Base-by-base conservation (phyloP, 2,113 vertebrate species). In the Maccullochella peelii region DNA sequence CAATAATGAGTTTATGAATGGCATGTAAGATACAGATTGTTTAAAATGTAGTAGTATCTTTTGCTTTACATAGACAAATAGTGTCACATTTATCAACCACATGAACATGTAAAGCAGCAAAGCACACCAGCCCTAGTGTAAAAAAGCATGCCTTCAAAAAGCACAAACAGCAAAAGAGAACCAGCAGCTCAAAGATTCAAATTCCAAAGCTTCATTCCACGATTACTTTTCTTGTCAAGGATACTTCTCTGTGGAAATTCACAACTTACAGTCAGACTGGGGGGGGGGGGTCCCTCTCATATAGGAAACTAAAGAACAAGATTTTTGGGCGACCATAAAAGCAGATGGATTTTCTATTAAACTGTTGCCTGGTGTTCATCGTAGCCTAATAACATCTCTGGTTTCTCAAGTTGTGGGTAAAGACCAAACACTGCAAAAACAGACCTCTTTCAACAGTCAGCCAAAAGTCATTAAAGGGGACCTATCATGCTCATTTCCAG, bases 171-270 rank as follows among this genome's bases (percentile, higher is more conserved):
- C 27, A 52, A 15, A 55, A 59, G 6, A 80, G 27, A 82, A 21
- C 9, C 40, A 86, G 16, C 42, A 42, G 70, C 70, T 79, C 49
- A 79, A 58, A 47, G 40, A 78, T 40, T 55, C 33, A 65, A 66
- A 72, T 15, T 20, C 25, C 66, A 79, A 77, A 84, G 78, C 80
- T 77, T 77, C 82, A 86, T 86, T 90, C 79, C 85, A 72, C 78
- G 71, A 57, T 72, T 36, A 65, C 3, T 49, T 74, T 54, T 68
- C 8, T 49, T 8, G 50, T 84, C 92, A 83, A 92, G 90, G 88
- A 82, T 86, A 89, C 91, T 92, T 93, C 93, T 91, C 89, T 72
- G 55, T 15, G 18, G 21, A 67, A 67, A 18, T 33, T 49, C 20
- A 54, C 0, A 44, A 2, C 42, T 65, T 49, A 42, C 21, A 58